These are phyloP conservation scores for Varanus komodoensis DNA, from an alignment of 2,113 vertebrate species.

Conservation along the genomic window DNA sequence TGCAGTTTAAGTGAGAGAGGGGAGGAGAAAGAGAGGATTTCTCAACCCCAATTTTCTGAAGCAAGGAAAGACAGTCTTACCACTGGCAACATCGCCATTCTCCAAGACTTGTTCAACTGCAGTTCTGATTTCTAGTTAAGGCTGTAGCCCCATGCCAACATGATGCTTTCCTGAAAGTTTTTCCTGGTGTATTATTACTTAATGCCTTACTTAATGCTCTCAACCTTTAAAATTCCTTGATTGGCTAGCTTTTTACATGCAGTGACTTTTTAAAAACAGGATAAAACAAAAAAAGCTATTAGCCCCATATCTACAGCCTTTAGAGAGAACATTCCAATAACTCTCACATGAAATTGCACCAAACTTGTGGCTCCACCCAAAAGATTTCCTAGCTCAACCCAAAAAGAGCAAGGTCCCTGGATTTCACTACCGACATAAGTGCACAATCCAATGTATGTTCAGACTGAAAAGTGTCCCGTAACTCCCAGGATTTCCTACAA, in stretches of 20 bases:
- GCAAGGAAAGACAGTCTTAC: neutral
- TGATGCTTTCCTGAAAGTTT: neutral
- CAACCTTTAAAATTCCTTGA: neutral
- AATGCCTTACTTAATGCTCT: neutral
- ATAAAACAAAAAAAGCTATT: neutral
- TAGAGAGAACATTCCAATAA: neutral
- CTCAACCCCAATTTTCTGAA: neutral
- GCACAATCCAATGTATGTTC: too few relatives aligned
- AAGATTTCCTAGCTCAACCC: neutral
- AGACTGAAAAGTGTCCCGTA: too few relatives aligned
- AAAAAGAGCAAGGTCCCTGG: neutral
- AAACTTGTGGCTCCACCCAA: neutral
- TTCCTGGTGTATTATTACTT: too few relatives aligned
- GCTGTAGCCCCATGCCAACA: neutral
- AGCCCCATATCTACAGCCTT: neutral
- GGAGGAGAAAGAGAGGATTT: neutral
- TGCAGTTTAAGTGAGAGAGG: too few relatives aligned
- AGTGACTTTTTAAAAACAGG: neutral
- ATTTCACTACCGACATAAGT: too few relatives aligned
- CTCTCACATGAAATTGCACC: neutral
- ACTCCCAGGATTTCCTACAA: too few relatives aligned
- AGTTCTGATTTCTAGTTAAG: neutral
- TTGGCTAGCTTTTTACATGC: neutral
- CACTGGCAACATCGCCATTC: neutral
- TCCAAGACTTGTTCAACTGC: neutral